Evolutionary conservation across 30 jellyfish, hydroid and myxozoan species (phyloP).

Genomic region (Hydractinia symbiolongicarpus): DNA sequence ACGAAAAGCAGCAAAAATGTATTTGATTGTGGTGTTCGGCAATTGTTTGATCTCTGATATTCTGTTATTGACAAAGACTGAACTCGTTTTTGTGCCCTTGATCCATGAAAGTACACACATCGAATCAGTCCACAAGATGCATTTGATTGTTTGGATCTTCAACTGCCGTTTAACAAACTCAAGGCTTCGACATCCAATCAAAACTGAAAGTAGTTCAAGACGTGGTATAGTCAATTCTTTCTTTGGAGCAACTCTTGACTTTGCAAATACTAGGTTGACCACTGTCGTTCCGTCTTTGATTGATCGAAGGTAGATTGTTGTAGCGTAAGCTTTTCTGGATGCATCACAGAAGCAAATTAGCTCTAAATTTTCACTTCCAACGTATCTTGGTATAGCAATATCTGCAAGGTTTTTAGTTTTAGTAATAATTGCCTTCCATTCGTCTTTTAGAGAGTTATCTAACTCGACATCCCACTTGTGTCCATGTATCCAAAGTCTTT

Average conservation of each 20-base stretch:
- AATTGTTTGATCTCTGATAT: constrained; percentile 23
- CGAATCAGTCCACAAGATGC: constrained; percentile 11
- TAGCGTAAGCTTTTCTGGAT: constrained; percentile 2
- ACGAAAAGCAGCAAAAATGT: too few relatives aligned
- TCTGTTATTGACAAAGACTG: constrained; percentile 29
- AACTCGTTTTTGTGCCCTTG: background rate
- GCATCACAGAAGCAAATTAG: constrained; percentile 8
- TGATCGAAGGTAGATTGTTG: background rate
- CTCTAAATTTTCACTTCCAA: constrained; percentile 14
- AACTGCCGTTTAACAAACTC: background rate
- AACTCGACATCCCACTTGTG: constrained; percentile 32
- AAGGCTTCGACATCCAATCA: constrained; percentile 10
- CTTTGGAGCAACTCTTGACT: constrained; percentile 8
- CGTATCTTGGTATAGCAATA: constrained; percentile 29
- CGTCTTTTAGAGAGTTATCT: background rate
- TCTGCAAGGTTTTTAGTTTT: background rate
- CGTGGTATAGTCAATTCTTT: constrained; percentile 1
- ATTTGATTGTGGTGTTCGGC: background rate
- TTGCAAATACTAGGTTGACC: background rate
- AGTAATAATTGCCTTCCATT: constrained; percentile 8
- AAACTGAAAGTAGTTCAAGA: background rate
- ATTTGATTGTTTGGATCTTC: background rate
- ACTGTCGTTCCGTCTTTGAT: background rate
- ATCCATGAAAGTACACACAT: constrained; percentile 1
- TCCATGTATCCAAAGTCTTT: constrained; percentile 33